Evolutionary conservation across 2,797 vertebrate species (phyloP), one percentile per base, ranked within the genome.

Genomic region (Macrochelys suwanniensis): DNA sequence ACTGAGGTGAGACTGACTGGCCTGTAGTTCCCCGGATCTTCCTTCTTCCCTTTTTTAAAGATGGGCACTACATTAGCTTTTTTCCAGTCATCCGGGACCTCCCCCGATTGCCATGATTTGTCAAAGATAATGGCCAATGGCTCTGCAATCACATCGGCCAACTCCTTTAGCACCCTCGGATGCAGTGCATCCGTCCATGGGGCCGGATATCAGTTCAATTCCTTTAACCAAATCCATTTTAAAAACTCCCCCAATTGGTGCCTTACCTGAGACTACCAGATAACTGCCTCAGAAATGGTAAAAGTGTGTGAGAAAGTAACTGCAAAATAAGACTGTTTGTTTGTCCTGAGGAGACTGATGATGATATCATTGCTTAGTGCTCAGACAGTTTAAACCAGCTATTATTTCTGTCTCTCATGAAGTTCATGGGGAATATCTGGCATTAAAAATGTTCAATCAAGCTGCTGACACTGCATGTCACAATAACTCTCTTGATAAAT

Each of bases 401-500:
- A 51, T 76, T 92, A n/a, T 54, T 88, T 90, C 61, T 77, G 76
- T 83, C 51, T 93, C 65, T 33, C 57, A 84, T 33, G 50, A 88
- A 90, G 85, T 88, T 84, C 91, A 89, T 91, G 25, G 25, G 61
- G 91, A 96, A 82, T 88, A 89, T 86, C 88, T 94, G 56, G 56
- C 53, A 89, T 93, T 94, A 95, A 95, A 91, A 31, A 88, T 28
- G 56, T 61, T 89, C 74, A 68, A 45, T 78, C 56, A 83, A 94
- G 91, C 51, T 77, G 21, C 82, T 95, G 85, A 82, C 3, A 1
- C 53, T 89, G 89, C 74, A 90, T 92, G 78, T 89, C 94, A 95
- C 89, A 96, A 42, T 68, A 94, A 94, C 21, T 33, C 82, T 80
- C 65, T 33, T 86, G 71, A 97, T 93, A 94, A 94, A 96, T 83